A percentile compares a stretch with the other conserved stretches of the same genome.
Conservation (phyloP, 2,113 vertebrate species). For the Oryzias celebensis region DNA sequence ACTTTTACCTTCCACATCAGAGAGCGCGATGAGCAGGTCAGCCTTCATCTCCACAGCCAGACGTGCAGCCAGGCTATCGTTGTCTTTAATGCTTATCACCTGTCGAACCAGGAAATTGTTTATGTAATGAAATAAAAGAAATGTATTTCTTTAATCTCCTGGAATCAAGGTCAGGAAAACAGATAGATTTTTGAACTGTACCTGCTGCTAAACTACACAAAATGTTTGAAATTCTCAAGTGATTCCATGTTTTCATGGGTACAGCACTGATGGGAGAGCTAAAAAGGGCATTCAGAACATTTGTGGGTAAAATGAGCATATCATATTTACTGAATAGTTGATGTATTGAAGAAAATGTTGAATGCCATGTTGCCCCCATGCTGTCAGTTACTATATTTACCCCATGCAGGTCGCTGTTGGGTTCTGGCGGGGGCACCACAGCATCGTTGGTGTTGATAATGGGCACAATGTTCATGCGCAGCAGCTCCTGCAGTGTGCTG, state of each 20-base stretch:
- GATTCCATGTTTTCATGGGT: constrained; percentile 28
- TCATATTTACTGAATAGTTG: constrained; percentile 5
- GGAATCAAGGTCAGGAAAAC: background rate
- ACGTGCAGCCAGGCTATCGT: constrained; percentile 94
- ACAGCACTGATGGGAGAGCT: constrained; percentile 26
- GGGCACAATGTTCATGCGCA: constrained; percentile 98
- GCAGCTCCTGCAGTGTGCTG: constrained; percentile 91
- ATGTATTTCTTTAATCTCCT: background rate
- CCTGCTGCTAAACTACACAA: background rate
- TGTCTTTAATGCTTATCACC: constrained; percentile 99
- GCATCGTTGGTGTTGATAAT: constrained; percentile 99
- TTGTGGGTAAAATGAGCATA: background rate
- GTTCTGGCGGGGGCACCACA: constrained; percentile 94
- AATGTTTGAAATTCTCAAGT: background rate
- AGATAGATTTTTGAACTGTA: background rate
- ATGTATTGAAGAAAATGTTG: background rate
- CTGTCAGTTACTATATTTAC: constrained; percentile 91
- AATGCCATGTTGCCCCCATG: constrained; percentile 26
- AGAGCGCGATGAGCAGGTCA: constrained; percentile 92
- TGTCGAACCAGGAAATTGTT: constrained; percentile 55
- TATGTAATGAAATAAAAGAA: constrained; percentile 11
- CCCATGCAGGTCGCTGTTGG: constrained; percentile 97
- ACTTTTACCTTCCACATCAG: constrained; percentile 91
- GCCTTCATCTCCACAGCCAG: constrained; percentile 98
- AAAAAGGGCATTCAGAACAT: constrained; percentile 20